A percentile compares a stretch with the other conserved stretches of the same genome.
Evolutionary conservation across 2,888 invertebrate species (phyloP).

Genomic region (Andrena flavipes): DNA sequence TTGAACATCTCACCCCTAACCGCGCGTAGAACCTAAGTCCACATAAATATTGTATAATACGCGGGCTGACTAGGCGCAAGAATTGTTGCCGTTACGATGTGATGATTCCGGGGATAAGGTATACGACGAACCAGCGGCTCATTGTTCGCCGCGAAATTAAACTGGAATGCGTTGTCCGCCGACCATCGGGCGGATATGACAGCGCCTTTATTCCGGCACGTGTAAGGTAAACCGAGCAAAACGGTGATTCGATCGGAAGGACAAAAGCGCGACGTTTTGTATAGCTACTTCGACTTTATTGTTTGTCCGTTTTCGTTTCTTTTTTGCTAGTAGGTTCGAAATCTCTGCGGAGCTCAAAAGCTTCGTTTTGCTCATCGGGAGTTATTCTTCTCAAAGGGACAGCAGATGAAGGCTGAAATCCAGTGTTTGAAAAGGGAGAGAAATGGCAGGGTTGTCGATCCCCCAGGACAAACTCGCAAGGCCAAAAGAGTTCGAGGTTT

Average conservation of each 20-base stretch:
- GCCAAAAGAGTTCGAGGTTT: neutral
- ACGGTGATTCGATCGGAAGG: slow-evolving; percentile 28
- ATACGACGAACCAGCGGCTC: slow-evolving; percentile 20
- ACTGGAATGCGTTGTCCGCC: slow-evolving; percentile 27
- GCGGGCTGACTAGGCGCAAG: slow-evolving; percentile 4
- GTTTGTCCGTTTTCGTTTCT: no score
- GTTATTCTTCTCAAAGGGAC: no score
- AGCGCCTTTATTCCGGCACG: slow-evolving; percentile 54
- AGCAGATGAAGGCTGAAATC: neutral
- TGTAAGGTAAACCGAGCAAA: slow-evolving; percentile 57
- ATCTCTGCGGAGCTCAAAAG: no score
- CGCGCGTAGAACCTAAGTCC: neutral
- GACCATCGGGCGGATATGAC: slow-evolving; percentile 50
- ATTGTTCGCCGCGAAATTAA: slow-evolving; percentile 46
- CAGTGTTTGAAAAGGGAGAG: neutral
- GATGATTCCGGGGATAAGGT: slow-evolving; percentile 37
- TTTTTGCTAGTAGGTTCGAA: no score
- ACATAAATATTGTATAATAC: slow-evolving; percentile 19
- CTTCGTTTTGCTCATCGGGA: no score
- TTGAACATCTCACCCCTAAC: neutral
- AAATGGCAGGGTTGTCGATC: neutral
- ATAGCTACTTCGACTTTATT: no score
- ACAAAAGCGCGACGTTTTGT: neutral
- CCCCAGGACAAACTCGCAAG: neutral
- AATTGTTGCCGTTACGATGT: slow-evolving; percentile 4